These are phyloP conservation scores for Enteromius afrohamiltoni DNA, from an alignment of 2,797 vertebrate species.

Conservation along the genomic window DNA sequence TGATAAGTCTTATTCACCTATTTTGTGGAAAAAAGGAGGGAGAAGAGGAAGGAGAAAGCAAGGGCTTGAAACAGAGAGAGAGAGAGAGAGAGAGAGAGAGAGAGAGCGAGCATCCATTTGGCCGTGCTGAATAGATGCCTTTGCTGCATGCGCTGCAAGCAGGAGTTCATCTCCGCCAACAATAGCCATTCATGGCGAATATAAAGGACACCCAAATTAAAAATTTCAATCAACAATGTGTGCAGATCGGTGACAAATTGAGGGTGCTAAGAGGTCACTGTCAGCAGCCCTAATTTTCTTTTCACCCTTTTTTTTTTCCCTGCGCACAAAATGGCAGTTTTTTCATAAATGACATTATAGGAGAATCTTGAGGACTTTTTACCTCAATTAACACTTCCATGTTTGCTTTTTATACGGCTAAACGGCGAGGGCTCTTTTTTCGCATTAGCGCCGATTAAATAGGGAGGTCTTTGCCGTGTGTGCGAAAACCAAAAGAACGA, in stretches of 20 bases:
- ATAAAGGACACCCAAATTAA: slow-evolving; percentile 93
- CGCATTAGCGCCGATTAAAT: slow-evolving; percentile 65
- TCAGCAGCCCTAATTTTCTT: slow-evolving; percentile 74
- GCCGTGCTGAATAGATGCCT: slow-evolving; percentile 81
- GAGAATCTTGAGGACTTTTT: slow-evolving; percentile 81
- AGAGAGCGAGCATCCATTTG: slow-evolving; percentile 79
- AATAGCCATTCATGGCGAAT: slow-evolving; percentile 84
- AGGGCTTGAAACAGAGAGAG: slow-evolving; percentile 19
- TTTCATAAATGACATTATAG: slow-evolving; percentile 81
- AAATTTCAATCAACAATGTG: slow-evolving; percentile 91
- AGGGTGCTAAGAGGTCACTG: slow-evolving; percentile 80
- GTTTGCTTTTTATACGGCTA: slow-evolving; percentile 71
- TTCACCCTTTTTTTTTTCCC: slow-evolving; percentile 62
- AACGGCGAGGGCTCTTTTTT: slow-evolving; percentile 66
- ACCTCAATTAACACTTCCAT: slow-evolving; percentile 80
- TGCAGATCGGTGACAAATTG: slow-evolving; percentile 90
- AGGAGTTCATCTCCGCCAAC: slow-evolving; percentile 84
- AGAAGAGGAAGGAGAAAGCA: slow-evolving; percentile 24
- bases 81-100: slow-evolving; percentile 28
- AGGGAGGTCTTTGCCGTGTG: slow-evolving; percentile 72
- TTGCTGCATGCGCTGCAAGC: slow-evolving; percentile 76
- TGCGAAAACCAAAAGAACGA: slow-evolving; percentile 84
- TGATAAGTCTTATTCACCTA: slow-evolving; percentile 88
- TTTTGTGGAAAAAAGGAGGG: slow-evolving; percentile 68
- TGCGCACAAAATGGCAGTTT: slow-evolving; percentile 77